These are phyloP conservation scores for Apis dorsata DNA, from an alignment of 1,140 invertebrate genomes.

Conservation along the genomic window DNA sequence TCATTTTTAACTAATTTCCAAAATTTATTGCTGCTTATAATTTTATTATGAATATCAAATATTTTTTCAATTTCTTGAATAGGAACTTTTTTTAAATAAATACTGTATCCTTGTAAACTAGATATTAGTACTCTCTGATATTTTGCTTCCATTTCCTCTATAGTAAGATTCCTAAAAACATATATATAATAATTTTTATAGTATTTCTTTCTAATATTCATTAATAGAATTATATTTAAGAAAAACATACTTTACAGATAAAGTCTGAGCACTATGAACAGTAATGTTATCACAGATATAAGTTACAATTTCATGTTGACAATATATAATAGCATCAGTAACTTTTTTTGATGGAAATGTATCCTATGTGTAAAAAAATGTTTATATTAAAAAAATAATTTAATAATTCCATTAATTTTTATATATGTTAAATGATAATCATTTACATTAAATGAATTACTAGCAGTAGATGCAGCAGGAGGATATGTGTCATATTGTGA, in stretches of 20 bases:
- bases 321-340: slow-evolving; percentile 87
- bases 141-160: slow-evolving; percentile 88
- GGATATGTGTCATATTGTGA: slow-evolving; percentile 91
- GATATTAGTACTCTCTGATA: slow-evolving; percentile 85
- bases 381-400: neutral
- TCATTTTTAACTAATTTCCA: slow-evolving; percentile 86
- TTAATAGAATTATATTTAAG: slow-evolving; percentile 29
- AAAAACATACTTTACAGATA: slow-evolving; percentile 72
- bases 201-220: slow-evolving; percentile 21
- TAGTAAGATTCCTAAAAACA: slow-evolving; percentile 77
- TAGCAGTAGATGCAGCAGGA: slow-evolving; percentile 88
- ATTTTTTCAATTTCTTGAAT: slow-evolving; percentile 80
- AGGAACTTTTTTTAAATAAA: slow-evolving; percentile 82
- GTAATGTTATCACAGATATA: slow-evolving; percentile 87
- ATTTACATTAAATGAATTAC: slow-evolving; percentile 84
- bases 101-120: slow-evolving; percentile 84
- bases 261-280: slow-evolving; percentile 83
- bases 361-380: slow-evolving; percentile 70
- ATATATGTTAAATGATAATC: slow-evolving; percentile 28
- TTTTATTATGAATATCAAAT: slow-evolving; percentile 78
- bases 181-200: slow-evolving; percentile 30
- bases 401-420: neutral
- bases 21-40: slow-evolving; percentile 84
- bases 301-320: slow-evolving; percentile 88
- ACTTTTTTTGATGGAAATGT: slow-evolving; percentile 88